Evolutionary conservation across 2,888 invertebrate genomes (phyloP), one percentile per base, ranked within the genome.

Genomic region (Agrochola macilenta): DNA sequence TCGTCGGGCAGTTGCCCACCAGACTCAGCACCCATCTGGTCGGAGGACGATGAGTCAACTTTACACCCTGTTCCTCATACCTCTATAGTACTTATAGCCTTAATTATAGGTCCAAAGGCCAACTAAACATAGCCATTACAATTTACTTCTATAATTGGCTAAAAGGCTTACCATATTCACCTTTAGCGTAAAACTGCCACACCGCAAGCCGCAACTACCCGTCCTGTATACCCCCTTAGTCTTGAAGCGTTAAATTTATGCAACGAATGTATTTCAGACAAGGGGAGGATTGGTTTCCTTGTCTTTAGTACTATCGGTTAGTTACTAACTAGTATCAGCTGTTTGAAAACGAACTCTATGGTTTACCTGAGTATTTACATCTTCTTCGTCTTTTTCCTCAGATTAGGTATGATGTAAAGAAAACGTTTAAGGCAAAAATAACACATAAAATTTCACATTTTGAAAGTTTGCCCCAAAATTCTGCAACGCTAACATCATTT

Each of bases 221-320:
- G 30, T 49, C 17, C 85, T 76, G 66, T 58, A 43, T 30, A 85
- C 57, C 20, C 82, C 82, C 85, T 81, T 43, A 46, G 58, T 79
- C 70, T 71, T 74, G 84, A 76, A 66, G 84, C 84, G 84, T 84
- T 69, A 84, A 84, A 84, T 84, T 86, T 84, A 84, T 84, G 58
- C 84, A 74, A 72, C 82, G 74, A 72, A 14, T 49, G 35, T 57
- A 54, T 26, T 81, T 63, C 9, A 54, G 14, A 39, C 30, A 46
- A 35, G 68, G 79, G 84, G 39, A 82, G 69, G 69, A 58, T 70
- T 54, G 52, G 57, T 23, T 82, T 66, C 30, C 65, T 65, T 75
- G 60, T 30, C 54, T 81, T 61, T 39, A n/a, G 11, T 17, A 43
- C 20, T 43, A 57, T 46, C 35, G 43, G 43, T 39, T 11, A 14